Evolutionary conservation across 2,888 invertebrate genomes (phyloP), one percentile per base, ranked within the genome.

Genomic region (Microctonus aethiopoides): DNA sequence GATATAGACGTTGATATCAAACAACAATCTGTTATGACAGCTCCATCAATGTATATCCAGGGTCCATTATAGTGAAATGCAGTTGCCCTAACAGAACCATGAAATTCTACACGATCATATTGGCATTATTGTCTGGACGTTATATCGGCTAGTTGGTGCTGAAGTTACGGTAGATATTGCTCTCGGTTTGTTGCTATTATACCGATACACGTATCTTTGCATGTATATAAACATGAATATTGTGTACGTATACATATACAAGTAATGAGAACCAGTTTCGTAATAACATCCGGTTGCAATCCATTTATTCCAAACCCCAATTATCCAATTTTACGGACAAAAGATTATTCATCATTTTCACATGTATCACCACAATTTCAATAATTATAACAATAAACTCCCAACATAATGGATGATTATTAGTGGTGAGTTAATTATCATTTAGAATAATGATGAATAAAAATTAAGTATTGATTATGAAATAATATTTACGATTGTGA

Each of bases 91-190:
- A 77, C 74, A 64, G 16, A 36, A 61, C 72, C 75, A 76, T 77
- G 76, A 79, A 80, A 82, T 81, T 78, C 77, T 79, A 74, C 77
- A 75, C 71, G 77, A 80, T 75, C 75, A 72, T 73, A 69, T 61
- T 65, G 56, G 54, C 36, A 66, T 69, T 36, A 63, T 57, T 67
- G 59, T 51, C 52, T n/a, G n/a, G 39, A 39, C n/a, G 39, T 39
- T 39, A n/a, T 39, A n/a, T 13, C 39, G 39, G 39, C 13, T 39
- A 39, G 39, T n/a, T 13, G 39, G n/a, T 39, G 39, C n/a, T 39
- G n/a, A 39, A 39, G 39, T 39, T 39, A n/a, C 39, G 4, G n/a
- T 39, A 39, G 39, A 39, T 39, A 39, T 39, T 39, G 7, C 36
- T 36, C 39, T 39, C 5, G n/a, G n/a, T n/a, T n/a, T 2, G 61